A percentile compares a stretch with the other conserved stretches of the same genome.
These are phyloP conservation scores for Pseudanteris insignis DNA, from an alignment of 2,888 invertebrate species.

Conservation along the genomic window DNA sequence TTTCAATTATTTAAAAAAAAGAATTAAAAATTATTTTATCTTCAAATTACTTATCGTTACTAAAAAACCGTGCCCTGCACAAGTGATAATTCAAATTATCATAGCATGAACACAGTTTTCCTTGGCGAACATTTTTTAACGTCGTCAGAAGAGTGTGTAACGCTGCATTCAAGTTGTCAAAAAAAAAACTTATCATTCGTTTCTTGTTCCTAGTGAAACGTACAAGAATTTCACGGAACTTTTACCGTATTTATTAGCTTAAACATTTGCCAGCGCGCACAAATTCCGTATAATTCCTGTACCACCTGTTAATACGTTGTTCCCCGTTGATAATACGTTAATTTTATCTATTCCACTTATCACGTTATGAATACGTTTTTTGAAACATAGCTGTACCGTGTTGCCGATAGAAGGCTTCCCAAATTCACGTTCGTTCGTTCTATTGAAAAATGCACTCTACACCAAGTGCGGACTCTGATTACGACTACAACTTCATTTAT, in stretches of 20 bases:
- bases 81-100: no score
- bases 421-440: no score
- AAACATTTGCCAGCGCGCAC: slow-evolving; percentile 9
- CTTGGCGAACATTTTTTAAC: no score
- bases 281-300: slow-evolving; percentile 25
- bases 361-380: slow-evolving; percentile 6
- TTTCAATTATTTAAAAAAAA: no score
- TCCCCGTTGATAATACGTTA: slow-evolving; percentile 15
- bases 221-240: slow-evolving; percentile 24
- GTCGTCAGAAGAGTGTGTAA: no score
- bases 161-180: slow-evolving; percentile 17
- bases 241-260: slow-evolving; percentile 33
- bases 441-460: no score
- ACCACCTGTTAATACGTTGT: slow-evolving; percentile 18
- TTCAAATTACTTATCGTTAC: no score
- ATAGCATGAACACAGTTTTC: no score
- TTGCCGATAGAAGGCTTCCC: slow-evolving; percentile 8
- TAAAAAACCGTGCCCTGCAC: no score
- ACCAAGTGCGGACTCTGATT: no score
- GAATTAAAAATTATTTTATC: no score
- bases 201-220: slow-evolving; percentile 25
- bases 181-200: slow-evolving; percentile 31
- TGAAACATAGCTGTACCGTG: neutral
- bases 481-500: no score
- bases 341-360: slow-evolving; percentile 34